Evolutionary conservation across 2,888 invertebrate genomes (phyloP).

Genomic region (Scaptomyza caliginosa): DNA sequence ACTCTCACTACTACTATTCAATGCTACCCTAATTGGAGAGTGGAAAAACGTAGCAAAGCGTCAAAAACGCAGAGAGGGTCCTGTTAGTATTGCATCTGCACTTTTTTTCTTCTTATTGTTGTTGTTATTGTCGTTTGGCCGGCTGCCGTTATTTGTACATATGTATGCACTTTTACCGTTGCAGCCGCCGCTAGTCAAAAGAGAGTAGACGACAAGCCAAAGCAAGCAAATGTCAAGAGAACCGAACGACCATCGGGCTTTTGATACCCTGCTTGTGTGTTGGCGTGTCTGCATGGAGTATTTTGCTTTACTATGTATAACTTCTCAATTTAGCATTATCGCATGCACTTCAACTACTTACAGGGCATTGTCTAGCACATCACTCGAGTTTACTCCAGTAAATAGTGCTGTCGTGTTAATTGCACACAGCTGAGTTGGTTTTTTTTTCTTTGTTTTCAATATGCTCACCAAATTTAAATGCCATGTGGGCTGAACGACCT

Average conservation of each 20-base stretch:
- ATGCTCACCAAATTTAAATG: background rate
- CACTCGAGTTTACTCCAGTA: background rate
- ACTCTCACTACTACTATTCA: conserved; percentile 46
- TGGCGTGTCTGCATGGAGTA: fast-evolving
- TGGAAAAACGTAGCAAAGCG: conserved; percentile 43
- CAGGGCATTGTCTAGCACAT: conserved; percentile 10
- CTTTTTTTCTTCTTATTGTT: conserved; percentile 18
- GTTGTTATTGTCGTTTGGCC: conserved; percentile 24
- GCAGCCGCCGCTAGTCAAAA: conserved; percentile 31
- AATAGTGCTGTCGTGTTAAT: conserved; percentile 61
- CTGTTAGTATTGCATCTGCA: conserved; percentile 68
- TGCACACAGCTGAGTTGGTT: conserved; percentile 60
- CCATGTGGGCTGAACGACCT: conserved; percentile 13
- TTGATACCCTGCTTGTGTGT: conserved; percentile 21
- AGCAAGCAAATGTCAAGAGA: conserved; percentile 13
- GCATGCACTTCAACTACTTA: too few relatives aligned
- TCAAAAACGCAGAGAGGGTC: conserved; percentile 12
- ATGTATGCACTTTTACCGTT: conserved; percentile 74
- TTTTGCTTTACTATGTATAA: too few relatives aligned
- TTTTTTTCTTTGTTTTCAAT: background rate
- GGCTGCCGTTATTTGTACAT: conserved; percentile 72
- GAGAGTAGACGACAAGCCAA: conserved; percentile 18
- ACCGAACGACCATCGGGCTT: conserved; percentile 45
- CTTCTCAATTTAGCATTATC: too few relatives aligned
- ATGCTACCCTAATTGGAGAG: conserved; percentile 73